phyloP scores from a whole-genome alignment of 2,888 invertebrate species.

The Callyntrura guangdongensis region DNA sequence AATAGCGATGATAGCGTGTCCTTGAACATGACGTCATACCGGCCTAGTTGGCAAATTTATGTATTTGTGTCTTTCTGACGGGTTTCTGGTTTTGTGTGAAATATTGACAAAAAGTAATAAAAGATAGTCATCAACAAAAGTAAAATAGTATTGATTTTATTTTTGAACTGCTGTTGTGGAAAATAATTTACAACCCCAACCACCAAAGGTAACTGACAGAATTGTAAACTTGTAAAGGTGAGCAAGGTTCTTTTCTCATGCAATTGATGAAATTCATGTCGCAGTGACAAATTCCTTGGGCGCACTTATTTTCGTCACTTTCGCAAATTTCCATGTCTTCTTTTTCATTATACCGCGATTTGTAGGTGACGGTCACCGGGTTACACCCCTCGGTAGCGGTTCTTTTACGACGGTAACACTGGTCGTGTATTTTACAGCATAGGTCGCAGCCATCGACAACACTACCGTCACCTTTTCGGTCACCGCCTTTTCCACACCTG shows the following conservation, averaged over 20 bases:
- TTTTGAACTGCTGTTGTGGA: too few relatives aligned
- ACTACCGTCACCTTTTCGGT: slow-evolving; percentile 65
- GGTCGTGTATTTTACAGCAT: slow-evolving; percentile 76
- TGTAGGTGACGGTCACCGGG: slow-evolving; percentile 37
- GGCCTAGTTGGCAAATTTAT: too few relatives aligned
- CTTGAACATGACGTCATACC: too few relatives aligned
- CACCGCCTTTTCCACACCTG: slow-evolving; percentile 73
- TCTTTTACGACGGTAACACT: slow-evolving; percentile 63
- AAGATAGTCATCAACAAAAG: too few relatives aligned
- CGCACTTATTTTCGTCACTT: not conserved
- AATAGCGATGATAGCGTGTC: too few relatives aligned
- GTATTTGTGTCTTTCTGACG: too few relatives aligned
- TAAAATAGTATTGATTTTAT: too few relatives aligned
- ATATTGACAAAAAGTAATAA: too few relatives aligned
- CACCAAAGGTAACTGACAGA: slow-evolving; percentile 67
- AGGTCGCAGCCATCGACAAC: slow-evolving; percentile 72
- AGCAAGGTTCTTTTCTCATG: slow-evolving; percentile 70
- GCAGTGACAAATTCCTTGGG: slow-evolving; percentile 28
- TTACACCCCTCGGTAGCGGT: slow-evolving; percentile 8
- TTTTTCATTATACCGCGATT: slow-evolving; percentile 21
- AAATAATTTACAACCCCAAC: too few relatives aligned
- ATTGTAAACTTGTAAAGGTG: slow-evolving; percentile 60
- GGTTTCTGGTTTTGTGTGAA: too few relatives aligned
- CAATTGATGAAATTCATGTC: slow-evolving; percentile 63
- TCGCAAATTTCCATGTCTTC: not conserved